These are phyloP conservation scores for Anthoscopus minutus DNA, from an alignment of 2,113 vertebrate species.

Conservation along the genomic window DNA sequence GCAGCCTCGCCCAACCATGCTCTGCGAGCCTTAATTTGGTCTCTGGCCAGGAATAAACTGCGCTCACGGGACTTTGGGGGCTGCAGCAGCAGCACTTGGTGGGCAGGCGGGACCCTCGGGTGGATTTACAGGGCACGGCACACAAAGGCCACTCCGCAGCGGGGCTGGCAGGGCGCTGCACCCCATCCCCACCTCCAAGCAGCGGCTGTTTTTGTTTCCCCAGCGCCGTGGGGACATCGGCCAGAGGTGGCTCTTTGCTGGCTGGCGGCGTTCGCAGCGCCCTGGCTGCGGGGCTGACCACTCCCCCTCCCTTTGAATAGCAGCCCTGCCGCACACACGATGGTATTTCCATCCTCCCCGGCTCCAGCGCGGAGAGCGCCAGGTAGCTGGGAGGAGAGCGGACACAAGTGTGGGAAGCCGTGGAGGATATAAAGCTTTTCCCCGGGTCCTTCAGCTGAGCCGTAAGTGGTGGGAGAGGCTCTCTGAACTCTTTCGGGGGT, in stretches of 20 bases:
- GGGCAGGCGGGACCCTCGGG: background rate
- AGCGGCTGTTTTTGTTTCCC: background rate
- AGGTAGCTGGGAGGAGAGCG: slow-evolving; percentile 68
- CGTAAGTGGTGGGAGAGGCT: slow-evolving; percentile 55
- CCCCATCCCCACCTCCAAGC: background rate
- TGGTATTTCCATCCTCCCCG: slow-evolving; percentile 82
- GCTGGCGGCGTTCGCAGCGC: slow-evolving; percentile 3
- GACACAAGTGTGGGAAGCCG: slow-evolving; percentile 43
- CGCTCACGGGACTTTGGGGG: accelerated
- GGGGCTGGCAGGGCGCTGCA: background rate
- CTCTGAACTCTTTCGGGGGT: background rate
- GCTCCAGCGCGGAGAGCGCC: slow-evolving; percentile 63
- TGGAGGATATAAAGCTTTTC: slow-evolving; percentile 15
- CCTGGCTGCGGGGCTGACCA: slow-evolving; percentile 60
- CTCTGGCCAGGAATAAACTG: accelerated
- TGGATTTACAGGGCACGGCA: accelerated
- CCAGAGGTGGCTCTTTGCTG: background rate
- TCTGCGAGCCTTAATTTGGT: accelerated
- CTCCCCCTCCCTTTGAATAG: slow-evolving; percentile 77
- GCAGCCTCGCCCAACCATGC: background rate
- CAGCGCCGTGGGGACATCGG: background rate
- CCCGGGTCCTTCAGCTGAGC: slow-evolving; percentile 40
- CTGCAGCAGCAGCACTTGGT: too few relatives aligned
- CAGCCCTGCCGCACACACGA: slow-evolving; percentile 78
- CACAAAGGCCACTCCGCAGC: background rate